Percentiles rank a stretch among this genome's conserved stretches.
phyloP scores from a whole-genome alignment of 2,113 vertebrate species.

The Empidonax alnorum region DNA sequence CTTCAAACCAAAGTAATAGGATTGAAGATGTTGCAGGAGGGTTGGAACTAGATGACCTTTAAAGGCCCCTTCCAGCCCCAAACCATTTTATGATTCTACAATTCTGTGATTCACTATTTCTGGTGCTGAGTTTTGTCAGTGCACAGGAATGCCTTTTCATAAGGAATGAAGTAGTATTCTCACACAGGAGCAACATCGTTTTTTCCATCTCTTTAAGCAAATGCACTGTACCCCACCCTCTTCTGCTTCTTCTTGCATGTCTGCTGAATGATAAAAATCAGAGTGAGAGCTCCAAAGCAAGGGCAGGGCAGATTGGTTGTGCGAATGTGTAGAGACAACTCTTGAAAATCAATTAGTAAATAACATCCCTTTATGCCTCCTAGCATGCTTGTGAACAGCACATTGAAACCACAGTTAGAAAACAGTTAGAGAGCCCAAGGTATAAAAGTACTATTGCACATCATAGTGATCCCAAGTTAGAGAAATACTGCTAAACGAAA shows the following conservation, averaged over 20 bases:
- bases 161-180: background rate
- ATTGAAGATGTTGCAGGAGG: background rate
- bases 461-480: background rate
- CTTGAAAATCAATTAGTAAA: background rate
- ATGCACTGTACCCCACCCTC: background rate
- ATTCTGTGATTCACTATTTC: background rate
- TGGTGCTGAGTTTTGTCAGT: background rate
- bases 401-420: background rate
- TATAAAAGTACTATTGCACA: background rate
- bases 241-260: background rate
- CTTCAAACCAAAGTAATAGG: background rate
- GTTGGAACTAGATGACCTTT: background rate
- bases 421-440: background rate
- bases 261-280: background rate
- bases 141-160: background rate
- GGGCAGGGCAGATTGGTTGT: background rate
- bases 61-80: background rate
- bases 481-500: background rate
- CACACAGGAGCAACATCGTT: background rate
- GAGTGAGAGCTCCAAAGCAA: background rate
- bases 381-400: background rate
- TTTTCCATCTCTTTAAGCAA: background rate
- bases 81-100: background rate
- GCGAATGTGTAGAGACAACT: background rate
- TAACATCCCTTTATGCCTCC: background rate